phyloP scores from a whole-genome alignment of 2,113 vertebrate genomes.

The Muscicapa adusta region DNA sequence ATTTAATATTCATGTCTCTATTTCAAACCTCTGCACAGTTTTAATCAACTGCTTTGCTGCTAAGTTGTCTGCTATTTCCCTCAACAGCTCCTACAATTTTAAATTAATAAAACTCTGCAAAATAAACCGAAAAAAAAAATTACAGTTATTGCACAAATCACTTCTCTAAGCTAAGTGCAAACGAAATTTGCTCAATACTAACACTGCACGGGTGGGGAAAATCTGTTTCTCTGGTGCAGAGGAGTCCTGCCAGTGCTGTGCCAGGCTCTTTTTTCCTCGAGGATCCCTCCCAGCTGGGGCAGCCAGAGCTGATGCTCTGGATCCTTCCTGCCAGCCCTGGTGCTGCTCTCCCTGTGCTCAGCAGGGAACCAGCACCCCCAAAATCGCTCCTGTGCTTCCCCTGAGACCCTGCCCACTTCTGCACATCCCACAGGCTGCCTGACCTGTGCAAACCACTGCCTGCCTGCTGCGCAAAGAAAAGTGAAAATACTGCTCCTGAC shows the following conservation, averaged over 20 bases:
- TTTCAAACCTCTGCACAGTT: not conserved
- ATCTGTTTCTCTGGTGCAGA: not conserved
- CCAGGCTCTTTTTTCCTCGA: not conserved
- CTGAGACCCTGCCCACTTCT: not conserved
- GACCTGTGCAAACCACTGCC: too few relatives aligned
- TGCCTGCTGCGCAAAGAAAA: not conserved
- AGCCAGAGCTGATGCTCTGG: not conserved
- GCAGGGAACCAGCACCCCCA: too few relatives aligned
- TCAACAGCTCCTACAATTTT: not conserved
- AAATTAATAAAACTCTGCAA: not conserved
- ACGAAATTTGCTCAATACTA: not conserved
- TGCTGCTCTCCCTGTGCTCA: not conserved
- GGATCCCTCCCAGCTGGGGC: not conserved
- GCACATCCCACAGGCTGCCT: not conserved
- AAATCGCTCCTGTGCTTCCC: too few relatives aligned
- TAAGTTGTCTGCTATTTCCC: not conserved
- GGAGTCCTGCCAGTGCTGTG: not conserved
- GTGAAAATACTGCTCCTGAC: not conserved
- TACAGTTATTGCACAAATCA: not conserved
- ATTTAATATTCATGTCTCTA: conserved; percentile 64
- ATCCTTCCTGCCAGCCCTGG: not conserved
- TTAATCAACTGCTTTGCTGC: not conserved
- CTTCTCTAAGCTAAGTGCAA: not conserved
- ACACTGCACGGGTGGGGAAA: not conserved
- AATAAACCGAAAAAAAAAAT: not conserved